A percentile compares a stretch with the other conserved stretches of the same genome.
phyloP scores from a whole-genome alignment of 2,797 vertebrate genomes.

The Stomatorhinus walkeri region DNA sequence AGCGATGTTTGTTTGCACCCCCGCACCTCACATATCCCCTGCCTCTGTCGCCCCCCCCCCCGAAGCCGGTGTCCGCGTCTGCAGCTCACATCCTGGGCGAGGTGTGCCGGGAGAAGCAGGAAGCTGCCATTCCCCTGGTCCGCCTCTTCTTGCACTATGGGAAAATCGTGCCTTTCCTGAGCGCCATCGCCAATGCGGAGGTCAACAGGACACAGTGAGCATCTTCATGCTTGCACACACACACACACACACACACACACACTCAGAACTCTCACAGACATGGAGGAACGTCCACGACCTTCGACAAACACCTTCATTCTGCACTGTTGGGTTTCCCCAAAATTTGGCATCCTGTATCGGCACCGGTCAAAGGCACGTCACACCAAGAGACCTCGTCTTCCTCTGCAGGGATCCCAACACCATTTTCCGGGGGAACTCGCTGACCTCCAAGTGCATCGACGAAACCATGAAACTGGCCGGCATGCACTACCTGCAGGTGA shows the following conservation, averaged over 20 bases:
- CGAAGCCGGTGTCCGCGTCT: slow-evolving; percentile 88
- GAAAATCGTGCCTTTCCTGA: slow-evolving; percentile 94
- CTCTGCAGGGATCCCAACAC: slow-evolving; percentile 88
- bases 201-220: slow-evolving; percentile 97
- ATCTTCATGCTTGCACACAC: neutral
- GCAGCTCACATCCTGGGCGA: slow-evolving; percentile 87
- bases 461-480: slow-evolving; percentile 98
- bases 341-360: neutral
- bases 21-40: neutral
- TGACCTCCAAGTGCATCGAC: slow-evolving; percentile 97
- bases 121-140: slow-evolving; percentile 90
- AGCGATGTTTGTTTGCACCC: neutral
- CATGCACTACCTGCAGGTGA: slow-evolving; percentile 96
- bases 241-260: neutral
- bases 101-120: slow-evolving; percentile 95
- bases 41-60: neutral
- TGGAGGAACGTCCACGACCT: neutral
- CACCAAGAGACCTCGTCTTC: neutral
- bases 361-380: neutral
- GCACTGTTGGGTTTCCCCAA: neutral
- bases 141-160: slow-evolving; percentile 91
- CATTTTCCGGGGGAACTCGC: slow-evolving; percentile 94
- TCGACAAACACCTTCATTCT: neutral
- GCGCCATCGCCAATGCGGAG: slow-evolving; percentile 88
- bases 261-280: neutral